Base-by-base conservation (phyloP, 2,797 vertebrate species). In the Scolopax bukidnonensis region DNA sequence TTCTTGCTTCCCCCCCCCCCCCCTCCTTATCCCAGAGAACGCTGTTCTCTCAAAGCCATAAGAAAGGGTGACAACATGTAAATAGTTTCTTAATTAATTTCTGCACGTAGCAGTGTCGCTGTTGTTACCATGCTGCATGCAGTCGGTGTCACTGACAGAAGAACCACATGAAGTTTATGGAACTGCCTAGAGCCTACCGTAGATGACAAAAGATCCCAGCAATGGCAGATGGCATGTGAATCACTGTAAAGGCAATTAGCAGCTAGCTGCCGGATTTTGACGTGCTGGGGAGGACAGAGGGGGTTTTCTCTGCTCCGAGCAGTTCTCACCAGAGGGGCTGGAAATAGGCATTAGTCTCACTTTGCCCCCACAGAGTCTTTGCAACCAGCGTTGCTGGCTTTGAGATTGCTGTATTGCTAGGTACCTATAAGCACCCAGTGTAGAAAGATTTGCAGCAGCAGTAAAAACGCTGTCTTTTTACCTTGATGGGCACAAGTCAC, bases 201-300 rank as follows among this genome's bases (percentile, higher is more conserved):
- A 89, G 54, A 88, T 23, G 76, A 94, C 95, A 90, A 87, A 97
- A 96, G 95, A 96, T 91, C 87, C 94, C 94, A 92, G 94, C 92
- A 69, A 81, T 90, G 75, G 92, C 95, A 97, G 97, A 97, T 97
- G 97, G 97, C 94, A 84, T 96, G 88, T 93, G 97, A 96, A 95
- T 95, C 96, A 96, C 96, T 87, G 71, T 48, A 87, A 92, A 74
- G 82, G 95, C 93, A 97, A 97, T 97, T 97, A 97, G 89, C 96
- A 97, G 96, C 90, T 96, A 96, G 93, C 93, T 94, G 91, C 95
- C 84, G 25, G 90, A 93, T 96, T 96, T 76, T 96, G 96, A 97
- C 43, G 5, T 82, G 95, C 89, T 91, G 92, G 84, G 90, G 76
- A 77, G 76, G 80, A 71, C 59, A 80, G 91, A 95, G 76, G 85